phyloP scores from a whole-genome alignment of 1,140 invertebrate genomes.

The Drosophila pandora region DNA sequence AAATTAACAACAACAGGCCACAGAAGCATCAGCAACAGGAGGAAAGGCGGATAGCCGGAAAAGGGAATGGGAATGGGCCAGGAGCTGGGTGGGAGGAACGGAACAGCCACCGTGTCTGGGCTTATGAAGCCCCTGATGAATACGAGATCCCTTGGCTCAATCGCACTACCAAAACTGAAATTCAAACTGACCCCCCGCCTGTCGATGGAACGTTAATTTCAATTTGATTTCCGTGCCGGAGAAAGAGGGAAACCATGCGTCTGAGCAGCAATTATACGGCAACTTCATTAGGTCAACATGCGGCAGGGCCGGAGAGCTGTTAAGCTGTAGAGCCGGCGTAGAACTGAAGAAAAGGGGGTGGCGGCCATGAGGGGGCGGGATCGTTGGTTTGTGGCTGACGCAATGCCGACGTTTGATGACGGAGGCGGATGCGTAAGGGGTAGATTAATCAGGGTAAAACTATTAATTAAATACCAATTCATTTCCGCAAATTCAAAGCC shows the following conservation, averaged over 20 bases:
- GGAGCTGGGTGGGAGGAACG: background rate
- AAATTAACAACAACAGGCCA: slow-evolving; percentile 83
- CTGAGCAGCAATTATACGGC: slow-evolving; percentile 81
- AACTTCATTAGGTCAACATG: slow-evolving; percentile 83
- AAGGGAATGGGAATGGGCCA: background rate
- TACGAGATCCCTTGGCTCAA: slow-evolving; percentile 28
- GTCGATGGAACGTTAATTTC: slow-evolving; percentile 79
- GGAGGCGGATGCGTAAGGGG: slow-evolving; percentile 64
- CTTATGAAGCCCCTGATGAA: slow-evolving; percentile 47
- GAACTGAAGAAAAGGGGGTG: slow-evolving; percentile 1
- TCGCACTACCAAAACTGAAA: slow-evolving; percentile 27
- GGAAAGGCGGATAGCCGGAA: slow-evolving; percentile 2
- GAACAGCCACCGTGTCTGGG: slow-evolving; percentile 16
- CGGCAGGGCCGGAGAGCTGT: slow-evolving; percentile 10
- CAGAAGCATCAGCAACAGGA: slow-evolving; percentile 32
- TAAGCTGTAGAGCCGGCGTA: background rate
- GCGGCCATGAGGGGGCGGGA: slow-evolving; percentile 15
- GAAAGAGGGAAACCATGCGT: slow-evolving; percentile 28
- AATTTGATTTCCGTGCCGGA: slow-evolving; percentile 80
- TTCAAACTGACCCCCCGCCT: slow-evolving; percentile 33
- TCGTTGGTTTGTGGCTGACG: slow-evolving; percentile 36
- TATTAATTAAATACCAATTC: slow-evolving; percentile 84
- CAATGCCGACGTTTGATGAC: slow-evolving; percentile 35
- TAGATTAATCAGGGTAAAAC: slow-evolving; percentile 84
- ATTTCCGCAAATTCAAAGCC: slow-evolving; percentile 83